These are phyloP conservation scores for Noctuana brunneofusca DNA, from an alignment of 2,888 invertebrate species.

Conservation along the genomic window DNA sequence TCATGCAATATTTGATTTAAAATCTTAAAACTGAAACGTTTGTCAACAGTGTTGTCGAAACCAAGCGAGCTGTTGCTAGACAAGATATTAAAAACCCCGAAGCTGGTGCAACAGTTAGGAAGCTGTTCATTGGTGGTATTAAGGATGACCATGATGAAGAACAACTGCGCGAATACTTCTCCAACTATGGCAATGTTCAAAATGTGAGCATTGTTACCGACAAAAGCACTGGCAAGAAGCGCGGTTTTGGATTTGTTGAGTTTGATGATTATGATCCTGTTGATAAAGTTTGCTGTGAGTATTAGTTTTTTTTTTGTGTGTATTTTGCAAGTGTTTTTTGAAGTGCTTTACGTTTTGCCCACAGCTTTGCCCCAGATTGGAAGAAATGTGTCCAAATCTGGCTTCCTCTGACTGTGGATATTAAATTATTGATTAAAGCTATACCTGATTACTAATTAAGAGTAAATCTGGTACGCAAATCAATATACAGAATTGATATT, in stretches of 20 bases:
- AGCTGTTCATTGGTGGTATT: slow-evolving; percentile 96
- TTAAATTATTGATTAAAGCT: slow-evolving; percentile 74
- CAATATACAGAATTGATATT: slow-evolving; percentile 55
- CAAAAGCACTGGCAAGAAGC: slow-evolving; percentile 95
- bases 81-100: slow-evolving; percentile 96
- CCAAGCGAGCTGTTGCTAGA: slow-evolving; percentile 97
- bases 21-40: too few species aligned
- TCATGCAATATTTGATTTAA: not conserved
- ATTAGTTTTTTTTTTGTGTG: slow-evolving; percentile 30
- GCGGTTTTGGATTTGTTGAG: slow-evolving; percentile 98
- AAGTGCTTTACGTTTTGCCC: too few species aligned
- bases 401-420: slow-evolving; percentile 80
- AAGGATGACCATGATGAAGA: slow-evolving; percentile 97
- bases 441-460: slow-evolving; percentile 65
- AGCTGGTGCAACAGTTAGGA: slow-evolving; percentile 96
- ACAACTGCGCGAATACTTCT: slow-evolving; percentile 92
- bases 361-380: slow-evolving; percentile 81
- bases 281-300: slow-evolving; percentile 97
- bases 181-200: slow-evolving; percentile 91
- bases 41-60: slow-evolving; percentile 91
- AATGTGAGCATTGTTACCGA: slow-evolving; percentile 95
- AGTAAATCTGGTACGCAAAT: slow-evolving; percentile 76
- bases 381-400: slow-evolving; percentile 65
- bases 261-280: slow-evolving; percentile 99
- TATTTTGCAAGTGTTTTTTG: too few species aligned